Conservation (phyloP, 1,140 invertebrate genomes). For the Pemphigus obesinymphae region DNA sequence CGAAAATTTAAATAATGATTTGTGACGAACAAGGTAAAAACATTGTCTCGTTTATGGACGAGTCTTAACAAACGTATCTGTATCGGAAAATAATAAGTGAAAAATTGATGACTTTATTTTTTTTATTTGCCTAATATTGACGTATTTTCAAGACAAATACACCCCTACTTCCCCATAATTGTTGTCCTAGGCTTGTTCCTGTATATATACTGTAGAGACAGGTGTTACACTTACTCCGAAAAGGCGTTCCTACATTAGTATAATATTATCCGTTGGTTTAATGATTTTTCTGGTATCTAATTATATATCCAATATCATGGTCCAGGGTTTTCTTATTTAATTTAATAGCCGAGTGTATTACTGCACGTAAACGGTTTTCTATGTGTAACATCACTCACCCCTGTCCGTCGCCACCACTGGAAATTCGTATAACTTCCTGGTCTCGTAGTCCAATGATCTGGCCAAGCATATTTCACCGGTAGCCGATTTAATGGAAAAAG, state of each 20-base stretch:
- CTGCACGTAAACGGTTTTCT: too few relatives aligned
- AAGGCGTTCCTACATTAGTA: background rate
- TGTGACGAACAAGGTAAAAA: background rate
- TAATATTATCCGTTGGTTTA: too few relatives aligned
- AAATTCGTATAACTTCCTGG: slow-evolving; percentile 77
- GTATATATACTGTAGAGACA: too few relatives aligned
- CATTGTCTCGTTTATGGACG: too few relatives aligned
- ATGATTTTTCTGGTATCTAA: background rate
- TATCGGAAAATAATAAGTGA: too few relatives aligned
- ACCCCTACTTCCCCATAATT: too few relatives aligned
- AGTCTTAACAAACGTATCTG: too few relatives aligned
- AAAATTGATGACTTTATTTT: too few relatives aligned
- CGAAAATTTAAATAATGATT: background rate
- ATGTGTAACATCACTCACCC: slow-evolving; percentile 60
- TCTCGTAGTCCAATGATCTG: slow-evolving; percentile 80
- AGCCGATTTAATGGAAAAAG: slow-evolving; percentile 73
- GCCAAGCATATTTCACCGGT: slow-evolving; percentile 86
- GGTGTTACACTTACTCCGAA: background rate
- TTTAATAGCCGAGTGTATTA: background rate
- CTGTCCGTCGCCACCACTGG: slow-evolving; percentile 90
- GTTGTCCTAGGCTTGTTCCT: too few relatives aligned
- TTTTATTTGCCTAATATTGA: too few relatives aligned
- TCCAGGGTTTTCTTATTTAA: background rate
- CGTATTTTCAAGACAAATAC: too few relatives aligned
- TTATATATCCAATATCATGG: background rate